phyloP scores from a whole-genome alignment of 1,140 invertebrate genomes.

The Orchestia grillus region DNA sequence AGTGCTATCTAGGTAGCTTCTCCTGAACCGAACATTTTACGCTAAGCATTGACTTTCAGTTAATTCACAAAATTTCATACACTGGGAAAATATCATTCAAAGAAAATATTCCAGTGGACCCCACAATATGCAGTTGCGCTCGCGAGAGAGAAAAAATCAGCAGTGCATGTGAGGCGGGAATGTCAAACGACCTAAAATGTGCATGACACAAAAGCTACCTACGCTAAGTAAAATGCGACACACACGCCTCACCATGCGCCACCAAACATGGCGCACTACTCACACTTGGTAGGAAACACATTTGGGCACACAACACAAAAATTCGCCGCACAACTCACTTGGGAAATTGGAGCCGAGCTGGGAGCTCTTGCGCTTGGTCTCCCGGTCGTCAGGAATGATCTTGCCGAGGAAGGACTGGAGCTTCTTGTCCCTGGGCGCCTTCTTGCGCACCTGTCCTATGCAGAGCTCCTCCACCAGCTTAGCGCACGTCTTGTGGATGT shows the following conservation, averaged over 20 bases:
- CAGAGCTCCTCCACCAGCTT: slow-evolving; percentile 87
- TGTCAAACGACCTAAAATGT: background rate
- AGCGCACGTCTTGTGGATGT: slow-evolving; percentile 88
- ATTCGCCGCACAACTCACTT: background rate
- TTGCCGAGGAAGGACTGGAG: slow-evolving; percentile 71
- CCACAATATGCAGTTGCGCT: too few species aligned
- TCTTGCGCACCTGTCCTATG: slow-evolving; percentile 84
- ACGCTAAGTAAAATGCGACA: background rate
- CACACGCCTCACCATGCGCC: background rate
- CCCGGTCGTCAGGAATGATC: slow-evolving; percentile 69
- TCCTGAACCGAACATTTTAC: too few species aligned
- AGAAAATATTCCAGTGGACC: too few species aligned
- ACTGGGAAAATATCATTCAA: too few species aligned
- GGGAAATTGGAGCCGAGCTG: slow-evolving; percentile 59
- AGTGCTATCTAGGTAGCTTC: too few species aligned
- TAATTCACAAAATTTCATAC: too few species aligned
- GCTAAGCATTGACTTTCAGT: too few species aligned
- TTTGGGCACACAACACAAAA: background rate
- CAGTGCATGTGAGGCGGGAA: background rate
- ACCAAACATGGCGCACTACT: background rate
- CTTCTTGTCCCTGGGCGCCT: slow-evolving; percentile 87
- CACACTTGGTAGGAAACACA: background rate
- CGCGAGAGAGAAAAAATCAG: too few species aligned
- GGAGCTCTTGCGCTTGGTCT: slow-evolving; percentile 72
- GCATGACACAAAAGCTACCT: background rate